Base-by-base conservation (phyloP, 2,797 vertebrate genomes). In the Oryzias dopingdopingensis region DNA sequence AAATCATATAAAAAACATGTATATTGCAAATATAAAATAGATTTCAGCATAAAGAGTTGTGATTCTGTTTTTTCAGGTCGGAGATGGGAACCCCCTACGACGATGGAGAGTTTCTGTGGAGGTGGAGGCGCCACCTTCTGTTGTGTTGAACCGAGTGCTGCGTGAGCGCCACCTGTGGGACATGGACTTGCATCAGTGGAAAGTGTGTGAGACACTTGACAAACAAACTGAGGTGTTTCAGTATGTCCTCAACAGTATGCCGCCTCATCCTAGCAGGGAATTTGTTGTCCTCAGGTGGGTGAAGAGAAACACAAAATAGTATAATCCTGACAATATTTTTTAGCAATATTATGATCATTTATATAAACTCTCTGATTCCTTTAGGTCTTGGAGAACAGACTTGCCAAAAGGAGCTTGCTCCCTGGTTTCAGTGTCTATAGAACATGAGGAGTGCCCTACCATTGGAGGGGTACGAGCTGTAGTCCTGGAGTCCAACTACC, bases 91-190 rank as follows among this genome's bases (percentile, higher is more conserved):
- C 76, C 95, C 96, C 0, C 71, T 99, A 68, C 91, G 92, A 63
- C 86, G 95, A 5, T 99, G 97, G 97, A 93, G 94, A 68, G 95
- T 94, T 10, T 94, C 95, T 0, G 95, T 94, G 40, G 97, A 99
- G 85, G 95, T 99, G 37, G 96, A 98, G 71, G 97, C 97, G 0
- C 97, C 97, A 0, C 97, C 97, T 0, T 95, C 95, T 0, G 95
- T 97, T 14, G 96, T 99, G 41, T 70, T 99, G 87, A 98, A 98
- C 67, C 92, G 96, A 0, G 93, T 98, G 74, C 89, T 99, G 63
- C 90, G 96, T 72, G 97, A 99, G 85, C 95, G 96, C 52, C 96
- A 98, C 82, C 91, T 97, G 59, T 99, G 97, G 97, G 97, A 99
- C 0, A 93, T 97, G 47, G 97, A 99, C 80, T 93, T 99, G 59